Base-by-base conservation (phyloP, 37 sponge, comb jelly and placozoan species). In the Beroe ovata region DNA sequence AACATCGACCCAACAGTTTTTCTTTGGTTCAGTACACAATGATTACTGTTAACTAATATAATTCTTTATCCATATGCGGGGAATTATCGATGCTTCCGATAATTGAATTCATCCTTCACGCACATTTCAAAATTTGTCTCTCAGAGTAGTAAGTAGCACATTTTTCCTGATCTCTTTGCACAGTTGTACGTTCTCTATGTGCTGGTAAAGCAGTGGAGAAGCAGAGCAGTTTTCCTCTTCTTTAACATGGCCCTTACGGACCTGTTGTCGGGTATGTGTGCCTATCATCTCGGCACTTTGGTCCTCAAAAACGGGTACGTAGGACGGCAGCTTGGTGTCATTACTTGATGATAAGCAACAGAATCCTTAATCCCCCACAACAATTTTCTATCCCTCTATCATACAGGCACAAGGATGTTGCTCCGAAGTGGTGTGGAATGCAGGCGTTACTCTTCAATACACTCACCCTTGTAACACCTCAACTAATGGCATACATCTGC, bases 241-340 rank as follows among this genome's bases (percentile, higher is more conserved):
- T 62, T 62, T 23, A 62, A 62, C 63, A 62, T 62, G 63, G 63
- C 63, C 63, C 8, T 62, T 23, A 62, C 63, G 20, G 63, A 62
- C 29, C 63, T 62, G 3, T 20, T 62, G 63, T 62, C 63, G 23
- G 63, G 63, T 4, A 20, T 62, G 22, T 62, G 63, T 25, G 63
- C 63, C 63, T 62, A 26, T 23, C 63, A 62, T 16, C 63, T 62
- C 28, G 63, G 63, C 8, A 14, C 4, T 6, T 3, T 62, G 19
- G 22, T 62, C 23, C 63, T 62, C 6, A 14, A 62, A 26, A 25
- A 62, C 28, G 63, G 63, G 63, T 62, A 62, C 23, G 63, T 20
- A 23, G 11, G n/a, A n/a, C n/a, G n/a, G n/a, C n/a, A n/a, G n/a
- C n/a, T n/a, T n/a, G n/a, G n/a, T n/a, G n/a, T n/a, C n/a, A n/a